A percentile compares a stretch with the other conserved stretches of the same genome.
These are phyloP conservation scores for Leptoteleia sp. DNA, from an alignment of 1,140 invertebrate genomes.

Conservation along the genomic window DNA sequence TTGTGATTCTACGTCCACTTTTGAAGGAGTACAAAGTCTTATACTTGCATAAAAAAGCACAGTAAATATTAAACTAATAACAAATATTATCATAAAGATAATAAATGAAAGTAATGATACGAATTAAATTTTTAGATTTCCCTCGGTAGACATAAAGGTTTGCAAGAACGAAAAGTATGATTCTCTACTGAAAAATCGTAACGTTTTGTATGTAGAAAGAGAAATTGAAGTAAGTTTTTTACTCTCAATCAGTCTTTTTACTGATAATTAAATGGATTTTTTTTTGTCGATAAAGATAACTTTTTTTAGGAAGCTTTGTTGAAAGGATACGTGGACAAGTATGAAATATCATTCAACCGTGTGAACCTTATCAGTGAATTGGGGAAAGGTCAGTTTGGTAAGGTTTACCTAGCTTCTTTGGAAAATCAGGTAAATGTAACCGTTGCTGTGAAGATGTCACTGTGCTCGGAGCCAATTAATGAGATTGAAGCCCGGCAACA, in stretches of 20 bases:
- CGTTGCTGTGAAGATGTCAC: constrained; percentile 88
- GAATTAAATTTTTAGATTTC: constrained; percentile 38
- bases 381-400: constrained; percentile 88
- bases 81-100: background rate
- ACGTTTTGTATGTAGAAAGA: constrained; percentile 80
- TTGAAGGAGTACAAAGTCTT: constrained; percentile 39
- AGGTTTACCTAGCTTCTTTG: constrained; percentile 84
- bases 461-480: constrained; percentile 72
- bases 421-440: constrained; percentile 80
- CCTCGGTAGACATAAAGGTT: constrained; percentile 39
- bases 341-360: constrained; percentile 82
- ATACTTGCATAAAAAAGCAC: constrained; percentile 36
- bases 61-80: constrained; percentile 26
- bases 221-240: constrained; percentile 79
- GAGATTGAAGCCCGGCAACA: constrained; percentile 84
- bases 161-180: no score
- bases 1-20: constrained; percentile 33
- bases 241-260: no score
- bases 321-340: constrained; percentile 76
- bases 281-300: constrained; percentile 5
- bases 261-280: no score
- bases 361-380: constrained; percentile 83
- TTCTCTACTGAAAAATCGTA: constrained; percentile 69
- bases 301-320: constrained; percentile 67
- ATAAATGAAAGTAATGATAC: background rate